phyloP scores from a whole-genome alignment of 2,113 vertebrate genomes.

The Tricholaema leucomelas region DNA sequence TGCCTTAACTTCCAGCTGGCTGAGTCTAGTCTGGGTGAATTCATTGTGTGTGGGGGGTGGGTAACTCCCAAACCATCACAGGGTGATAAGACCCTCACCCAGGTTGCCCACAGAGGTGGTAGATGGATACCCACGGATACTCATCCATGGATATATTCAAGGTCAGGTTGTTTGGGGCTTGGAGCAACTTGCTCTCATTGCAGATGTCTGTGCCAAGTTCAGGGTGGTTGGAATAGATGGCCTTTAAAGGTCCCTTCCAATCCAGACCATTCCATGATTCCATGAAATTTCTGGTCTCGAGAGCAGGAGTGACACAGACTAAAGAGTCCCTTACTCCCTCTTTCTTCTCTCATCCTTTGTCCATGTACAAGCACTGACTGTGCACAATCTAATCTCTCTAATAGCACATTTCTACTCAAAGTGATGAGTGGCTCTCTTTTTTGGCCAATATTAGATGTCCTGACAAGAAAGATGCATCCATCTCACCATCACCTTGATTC shows the following conservation, averaged over 20 bases:
- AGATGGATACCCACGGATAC: not conserved
- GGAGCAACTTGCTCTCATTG: not conserved
- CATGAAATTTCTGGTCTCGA: not conserved
- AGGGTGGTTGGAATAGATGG: too few species aligned
- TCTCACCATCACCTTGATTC: not conserved
- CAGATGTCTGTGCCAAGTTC: not conserved
- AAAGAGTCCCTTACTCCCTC: not conserved
- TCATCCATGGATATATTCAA: not conserved
- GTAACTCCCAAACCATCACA: too few species aligned
- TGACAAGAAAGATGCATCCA: not conserved
- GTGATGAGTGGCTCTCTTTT: not conserved
- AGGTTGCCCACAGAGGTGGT: not conserved
- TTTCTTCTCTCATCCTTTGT: not conserved
- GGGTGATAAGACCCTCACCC: too few species aligned
- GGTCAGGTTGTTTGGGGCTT: not conserved
- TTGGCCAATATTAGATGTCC: not conserved
- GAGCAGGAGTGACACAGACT: rapidly evolving
- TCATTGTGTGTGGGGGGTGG: too few species aligned
- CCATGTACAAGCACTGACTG: not conserved
- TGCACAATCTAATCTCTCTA: too few species aligned
- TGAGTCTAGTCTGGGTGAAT: too few species aligned
- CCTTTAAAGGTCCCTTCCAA: too few species aligned
- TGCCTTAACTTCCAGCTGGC: too few species aligned
- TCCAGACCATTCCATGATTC: too few species aligned
- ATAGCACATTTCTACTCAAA: not conserved